These are phyloP conservation scores for Maniola jurtina DNA, from an alignment of 1,140 invertebrate species.

Conservation along the genomic window DNA sequence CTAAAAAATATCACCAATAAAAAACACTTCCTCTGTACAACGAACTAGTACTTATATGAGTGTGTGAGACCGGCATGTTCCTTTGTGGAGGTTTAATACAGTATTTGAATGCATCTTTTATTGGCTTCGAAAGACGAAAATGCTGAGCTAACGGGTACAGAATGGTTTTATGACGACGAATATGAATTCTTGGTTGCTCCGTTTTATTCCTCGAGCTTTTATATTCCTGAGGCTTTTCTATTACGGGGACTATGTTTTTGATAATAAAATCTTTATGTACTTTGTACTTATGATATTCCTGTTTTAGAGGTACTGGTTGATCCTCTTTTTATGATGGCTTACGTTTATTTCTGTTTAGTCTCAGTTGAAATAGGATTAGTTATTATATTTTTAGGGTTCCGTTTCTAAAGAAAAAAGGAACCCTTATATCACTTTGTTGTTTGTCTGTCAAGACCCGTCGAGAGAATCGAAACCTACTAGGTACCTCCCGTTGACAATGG, in stretches of 20 bases:
- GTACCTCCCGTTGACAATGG: too few species aligned
- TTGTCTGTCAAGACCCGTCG: too few species aligned
- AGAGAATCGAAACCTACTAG: too few species aligned
- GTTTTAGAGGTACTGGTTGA: neutral
- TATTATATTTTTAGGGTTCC: too few species aligned
- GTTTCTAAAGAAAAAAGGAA: too few species aligned
- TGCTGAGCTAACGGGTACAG: neutral
- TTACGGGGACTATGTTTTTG: conserved; percentile 3
- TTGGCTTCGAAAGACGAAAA: conserved; percentile 10
- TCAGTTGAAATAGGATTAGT: neutral
- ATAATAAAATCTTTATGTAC: conserved; percentile 5
- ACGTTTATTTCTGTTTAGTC: neutral
- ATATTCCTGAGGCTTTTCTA: conserved; percentile 1
- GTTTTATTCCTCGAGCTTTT: neutral
- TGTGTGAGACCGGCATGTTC: conserved; percentile 27
- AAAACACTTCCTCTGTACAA: too few species aligned
- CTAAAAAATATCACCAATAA: neutral
- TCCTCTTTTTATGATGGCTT: neutral
- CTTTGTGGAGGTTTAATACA: conserved; percentile 31
- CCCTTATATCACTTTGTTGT: too few species aligned
- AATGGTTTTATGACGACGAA: conserved; percentile 6
- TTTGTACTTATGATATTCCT: neutral
- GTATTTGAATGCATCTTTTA: conserved; percentile 24
- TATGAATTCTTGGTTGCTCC: neutral
- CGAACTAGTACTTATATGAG: conserved; percentile 17